A percentile compares a stretch with the other conserved stretches of the same genome.
phyloP scores from a whole-genome alignment of 2,888 invertebrate species.

The Cephus sareptanus region DNA sequence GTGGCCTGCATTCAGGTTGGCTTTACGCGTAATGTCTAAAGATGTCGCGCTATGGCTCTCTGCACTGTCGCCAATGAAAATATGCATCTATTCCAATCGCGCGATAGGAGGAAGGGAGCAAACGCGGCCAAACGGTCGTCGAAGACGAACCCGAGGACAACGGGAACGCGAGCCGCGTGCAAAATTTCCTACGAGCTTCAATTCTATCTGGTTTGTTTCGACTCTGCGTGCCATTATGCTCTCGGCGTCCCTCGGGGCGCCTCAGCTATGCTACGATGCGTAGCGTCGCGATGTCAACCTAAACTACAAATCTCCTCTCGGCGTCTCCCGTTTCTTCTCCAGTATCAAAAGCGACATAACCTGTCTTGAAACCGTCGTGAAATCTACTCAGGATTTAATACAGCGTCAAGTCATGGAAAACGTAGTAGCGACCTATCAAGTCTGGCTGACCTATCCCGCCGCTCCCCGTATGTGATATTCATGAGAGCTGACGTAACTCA shows the following conservation, averaged over 20 bases:
- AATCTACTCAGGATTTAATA: background rate
- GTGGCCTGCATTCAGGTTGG: background rate
- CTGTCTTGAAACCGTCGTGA: background rate
- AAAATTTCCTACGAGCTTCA: background rate
- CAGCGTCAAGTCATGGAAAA: background rate
- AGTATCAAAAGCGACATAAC: background rate
- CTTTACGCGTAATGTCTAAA: background rate
- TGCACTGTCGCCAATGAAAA: background rate
- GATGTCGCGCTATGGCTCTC: background rate
- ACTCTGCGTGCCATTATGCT: background rate
- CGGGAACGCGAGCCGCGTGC: background rate
- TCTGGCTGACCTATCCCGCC: slow-evolving; percentile 1
- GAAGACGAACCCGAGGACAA: background rate
- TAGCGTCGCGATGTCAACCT: background rate
- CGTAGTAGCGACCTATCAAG: background rate
- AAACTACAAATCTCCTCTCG: background rate
- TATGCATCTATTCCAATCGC: background rate
- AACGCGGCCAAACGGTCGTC: background rate
- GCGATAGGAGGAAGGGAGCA: background rate
- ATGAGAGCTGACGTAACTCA: slow-evolving; percentile 1
- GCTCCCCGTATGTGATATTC: slow-evolving; percentile 1
- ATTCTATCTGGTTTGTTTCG: background rate
- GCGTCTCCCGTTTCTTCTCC: background rate
- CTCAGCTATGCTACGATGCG: background rate
- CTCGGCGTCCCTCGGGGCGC: background rate